Evolutionary conservation across 2,888 invertebrate species (phyloP), one percentile per base, ranked within the genome.

Genomic region (Dermolepida albohirtum): DNA sequence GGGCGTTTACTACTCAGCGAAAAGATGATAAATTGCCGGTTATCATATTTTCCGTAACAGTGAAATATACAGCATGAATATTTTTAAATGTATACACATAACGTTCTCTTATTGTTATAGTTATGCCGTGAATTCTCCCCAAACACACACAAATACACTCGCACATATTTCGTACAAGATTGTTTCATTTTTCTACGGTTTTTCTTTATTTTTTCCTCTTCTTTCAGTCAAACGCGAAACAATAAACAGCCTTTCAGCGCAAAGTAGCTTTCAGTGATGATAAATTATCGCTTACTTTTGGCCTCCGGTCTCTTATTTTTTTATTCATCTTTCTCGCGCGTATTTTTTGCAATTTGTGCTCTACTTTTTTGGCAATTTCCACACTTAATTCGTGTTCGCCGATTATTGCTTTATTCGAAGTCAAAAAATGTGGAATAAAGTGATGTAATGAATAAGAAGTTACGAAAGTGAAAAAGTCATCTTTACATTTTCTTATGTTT

Each of bases 261-360:
- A 68, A 68, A 68, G 65, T 65, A 59, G 68, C 68, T 59, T 68
- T 68, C 68, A 51, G 64, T 65, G 40, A 68, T 68, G 68, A 68
- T 68, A 68, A 68, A 68, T 68, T 65, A 65, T 68, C 59, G 27
- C 50, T 44, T 43, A 52, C n/a, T 52, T 64, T 64, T 52, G 22
- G 63, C 43, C 59, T 27, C 29, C 43, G 27, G 40, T 16, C 17
- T 34, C 29, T 22, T 14, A 14, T 50, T 29, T 51, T 29, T 34
- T 51, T 51, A 34, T 34, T 29, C 14, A 12, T 51, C 27, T 12
- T 14, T 39, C 54, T 39, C n/a, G 14, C 4, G 10, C 17, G 14
- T 16, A 0, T 1, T 14, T 14, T 14, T 16, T 14, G 29, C 52
- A 12, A 29, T 59, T 59, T 44, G 44, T 43, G 29, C 44, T 12